Evolutionary conservation across 1,140 invertebrate species (phyloP).

Genomic region (Ostrea denselamellosa): DNA sequence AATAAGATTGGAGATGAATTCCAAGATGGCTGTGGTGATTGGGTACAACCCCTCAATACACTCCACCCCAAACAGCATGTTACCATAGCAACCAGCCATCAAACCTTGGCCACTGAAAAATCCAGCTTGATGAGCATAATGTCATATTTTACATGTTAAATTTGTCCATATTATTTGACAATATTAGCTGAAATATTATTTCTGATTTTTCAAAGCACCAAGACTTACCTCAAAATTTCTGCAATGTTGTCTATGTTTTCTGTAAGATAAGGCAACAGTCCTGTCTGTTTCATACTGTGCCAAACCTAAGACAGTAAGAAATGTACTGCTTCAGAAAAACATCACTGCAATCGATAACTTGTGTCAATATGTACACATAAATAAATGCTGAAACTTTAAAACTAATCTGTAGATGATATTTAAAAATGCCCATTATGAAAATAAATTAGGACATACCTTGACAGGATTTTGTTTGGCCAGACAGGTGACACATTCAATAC

Average conservation of each 20-base stretch:
- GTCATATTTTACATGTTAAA: too few species aligned
- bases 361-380: not conserved
- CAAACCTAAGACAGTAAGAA: constrained; percentile 67
- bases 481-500: constrained; percentile 70
- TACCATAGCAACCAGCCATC: constrained; percentile 77
- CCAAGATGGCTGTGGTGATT: constrained; percentile 76
- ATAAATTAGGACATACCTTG: constrained; percentile 58
- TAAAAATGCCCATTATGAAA: not conserved
- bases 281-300: constrained; percentile 76
- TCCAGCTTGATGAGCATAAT: not conserved
- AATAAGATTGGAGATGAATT: constrained; percentile 74
- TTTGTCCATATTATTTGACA: too few species aligned
- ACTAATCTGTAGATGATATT: not conserved
- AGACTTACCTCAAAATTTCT: constrained; percentile 69
- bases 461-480: constrained; percentile 62
- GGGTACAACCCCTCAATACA: constrained; percentile 77
- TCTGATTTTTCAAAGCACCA: not conserved
- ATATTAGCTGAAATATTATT: not conserved
- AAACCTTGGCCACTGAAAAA: constrained; percentile 74
- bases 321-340: not conserved
- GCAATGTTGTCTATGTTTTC: constrained; percentile 71
- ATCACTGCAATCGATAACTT: not conserved
- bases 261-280: constrained; percentile 76
- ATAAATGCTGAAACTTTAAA: not conserved
- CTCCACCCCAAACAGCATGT: constrained; percentile 76